Base-by-base conservation (phyloP, 2,888 invertebrate species). In the Rosalia funebris region DNA sequence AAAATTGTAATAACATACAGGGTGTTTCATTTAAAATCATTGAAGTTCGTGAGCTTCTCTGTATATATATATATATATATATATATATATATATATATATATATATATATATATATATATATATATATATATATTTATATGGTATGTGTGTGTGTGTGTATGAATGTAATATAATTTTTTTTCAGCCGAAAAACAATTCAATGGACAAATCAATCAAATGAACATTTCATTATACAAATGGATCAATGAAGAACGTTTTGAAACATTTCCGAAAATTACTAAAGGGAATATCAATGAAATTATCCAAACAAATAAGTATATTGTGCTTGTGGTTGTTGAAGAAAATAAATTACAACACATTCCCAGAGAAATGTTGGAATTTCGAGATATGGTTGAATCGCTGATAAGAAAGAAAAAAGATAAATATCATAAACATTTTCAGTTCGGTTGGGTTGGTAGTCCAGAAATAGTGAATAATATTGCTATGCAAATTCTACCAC, bases 361-460 rank as follows among this genome's bases (percentile, higher is more conserved):
- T 50, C 85, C 92, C 9, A 85, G 89, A 52, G 91, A 93, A 72
- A 94, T 93, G 86, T 78, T 89, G 65, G 91, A 92, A 77, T 81
- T 82, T 65, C 87, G 90, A 71, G 91, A 93, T 76, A 92, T 94
- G 90, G 87, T 95, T 4, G 91, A 94, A 80, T 87, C 88, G 31
- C 86, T 96, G 58, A 82, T 82, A 54, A 71, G 70, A 7, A 87
- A 85, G 66, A 87, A 91, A 77, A 88, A 92, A 59, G 87, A 90
- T 34, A 90, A 91, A 66, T 93, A 92, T 72, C 94, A 95, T 76
- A 86, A 87, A 80, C 82, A 86, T 69, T 95, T 81, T 56, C 97
- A 98, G 82, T 98, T 98, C 83, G 96, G 96, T 34, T 98, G 97
- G 97, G 89, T 95, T 80, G 95, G 93, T 0, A 91, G 89, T 66